phyloP scores from a whole-genome alignment of 2,888 invertebrate genomes.

The Lepidocyrtinus sp. region DNA sequence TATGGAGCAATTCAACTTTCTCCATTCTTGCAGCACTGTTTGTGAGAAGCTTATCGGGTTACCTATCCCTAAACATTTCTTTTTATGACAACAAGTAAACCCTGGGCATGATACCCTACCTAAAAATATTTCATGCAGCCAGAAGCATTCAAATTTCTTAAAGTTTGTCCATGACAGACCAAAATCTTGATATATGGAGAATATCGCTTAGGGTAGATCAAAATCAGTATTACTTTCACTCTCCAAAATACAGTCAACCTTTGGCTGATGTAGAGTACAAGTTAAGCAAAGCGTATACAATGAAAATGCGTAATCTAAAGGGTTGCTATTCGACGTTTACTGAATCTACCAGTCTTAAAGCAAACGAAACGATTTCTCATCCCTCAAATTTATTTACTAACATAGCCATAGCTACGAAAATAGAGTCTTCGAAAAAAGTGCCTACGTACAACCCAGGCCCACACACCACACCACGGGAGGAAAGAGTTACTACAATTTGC shows the following conservation, averaged over 20 bases:
- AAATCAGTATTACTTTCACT: slow-evolving; percentile 4
- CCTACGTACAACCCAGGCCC: background rate
- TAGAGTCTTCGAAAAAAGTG: background rate
- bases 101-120: background rate
- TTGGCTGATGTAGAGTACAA: no score
- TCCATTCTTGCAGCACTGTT: background rate
- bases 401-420: background rate
- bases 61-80: background rate
- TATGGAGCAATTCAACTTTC: slow-evolving; percentile 7
- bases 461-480: slow-evolving; percentile 13
- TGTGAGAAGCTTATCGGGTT: background rate
- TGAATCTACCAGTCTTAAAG: background rate
- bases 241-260: no score
- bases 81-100: slow-evolving; percentile 4
- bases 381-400: background rate
- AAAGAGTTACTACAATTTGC: slow-evolving; percentile 38
- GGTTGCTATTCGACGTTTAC: no score
- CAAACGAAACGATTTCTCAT: background rate
- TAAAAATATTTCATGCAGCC: background rate
- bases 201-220: background rate
- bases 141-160: background rate
- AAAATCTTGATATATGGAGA: background rate
- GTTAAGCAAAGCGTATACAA: no score
- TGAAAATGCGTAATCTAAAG: no score
- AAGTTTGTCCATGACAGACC: background rate